A percentile compares a stretch with the other conserved stretches of the same genome.
Conservation (phyloP, 2,888 invertebrate species). For the Candidula unifasciata region DNA sequence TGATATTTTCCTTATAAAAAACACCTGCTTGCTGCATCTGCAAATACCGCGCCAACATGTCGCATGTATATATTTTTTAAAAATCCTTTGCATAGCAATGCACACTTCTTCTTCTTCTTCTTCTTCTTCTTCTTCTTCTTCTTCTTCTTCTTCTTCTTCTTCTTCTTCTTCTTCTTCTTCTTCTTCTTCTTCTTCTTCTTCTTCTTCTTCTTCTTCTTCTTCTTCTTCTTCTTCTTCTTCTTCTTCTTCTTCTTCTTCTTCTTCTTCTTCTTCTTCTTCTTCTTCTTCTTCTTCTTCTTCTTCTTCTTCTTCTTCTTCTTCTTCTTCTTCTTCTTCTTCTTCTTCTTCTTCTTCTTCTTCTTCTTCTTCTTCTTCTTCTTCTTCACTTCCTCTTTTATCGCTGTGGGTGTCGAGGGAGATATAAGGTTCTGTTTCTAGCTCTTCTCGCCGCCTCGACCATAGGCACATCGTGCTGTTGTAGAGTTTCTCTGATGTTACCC, state of each 20-base stretch:
- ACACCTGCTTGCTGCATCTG: no score
- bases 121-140: neutral
- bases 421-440: no score
- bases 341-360: neutral
- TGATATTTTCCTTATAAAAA: no score
- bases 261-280: constrained; percentile 34
- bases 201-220: neutral
- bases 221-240: neutral
- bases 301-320: neutral
- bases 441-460: no score
- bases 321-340: neutral
- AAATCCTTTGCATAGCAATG: no score
- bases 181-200: neutral
- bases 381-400: neutral
- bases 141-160: neutral
- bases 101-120: constrained; percentile 1
- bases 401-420: no score
- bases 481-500: no score
- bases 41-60: no score
- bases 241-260: constrained; percentile 9
- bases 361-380: neutral
- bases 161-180: neutral
- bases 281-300: constrained; percentile 27
- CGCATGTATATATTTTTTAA: no score
- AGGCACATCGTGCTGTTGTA: no score